Percentiles rank a stretch among this genome's conserved stretches.
Evolutionary conservation across 1,140 invertebrate genomes (phyloP).

Genomic region (Lepidurus arcticus): DNA sequence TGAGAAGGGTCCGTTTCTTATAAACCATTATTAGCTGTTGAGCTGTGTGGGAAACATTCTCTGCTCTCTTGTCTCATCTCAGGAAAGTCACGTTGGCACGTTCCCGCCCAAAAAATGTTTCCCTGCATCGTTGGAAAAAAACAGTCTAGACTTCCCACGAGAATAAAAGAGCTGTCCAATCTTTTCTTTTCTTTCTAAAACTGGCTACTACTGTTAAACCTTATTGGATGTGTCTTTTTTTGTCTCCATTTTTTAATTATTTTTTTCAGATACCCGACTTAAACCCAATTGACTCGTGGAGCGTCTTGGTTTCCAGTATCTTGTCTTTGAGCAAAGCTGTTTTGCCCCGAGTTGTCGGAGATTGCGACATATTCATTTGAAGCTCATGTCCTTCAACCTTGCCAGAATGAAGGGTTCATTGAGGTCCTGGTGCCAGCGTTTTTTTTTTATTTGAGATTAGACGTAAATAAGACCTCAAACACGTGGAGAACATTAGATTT

Average conservation of each 20-base stretch:
- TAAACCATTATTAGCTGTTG: neutral
- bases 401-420: neutral
- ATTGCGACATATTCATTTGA: neutral
- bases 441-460: neutral
- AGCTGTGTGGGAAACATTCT: neutral
- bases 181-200: neutral
- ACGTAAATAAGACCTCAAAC: neutral
- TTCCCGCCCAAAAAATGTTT: constrained; percentile 19
- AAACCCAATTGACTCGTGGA: neutral
- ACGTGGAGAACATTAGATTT: neutral
- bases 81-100: constrained; percentile 15
- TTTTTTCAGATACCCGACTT: neutral
- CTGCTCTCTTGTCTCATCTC: neutral
- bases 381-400: neutral
- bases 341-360: neutral
- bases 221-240: neutral
- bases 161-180: constrained; percentile 1
- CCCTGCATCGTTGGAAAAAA: neutral
- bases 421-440: neutral
- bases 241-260: neutral
- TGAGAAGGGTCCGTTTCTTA: neutral
- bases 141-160: constrained; percentile 3
- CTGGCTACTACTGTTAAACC: neutral
- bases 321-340: neutral
- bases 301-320: neutral